Conservation (phyloP, 1,140 invertebrate species). For the Apis cerana region DNA sequence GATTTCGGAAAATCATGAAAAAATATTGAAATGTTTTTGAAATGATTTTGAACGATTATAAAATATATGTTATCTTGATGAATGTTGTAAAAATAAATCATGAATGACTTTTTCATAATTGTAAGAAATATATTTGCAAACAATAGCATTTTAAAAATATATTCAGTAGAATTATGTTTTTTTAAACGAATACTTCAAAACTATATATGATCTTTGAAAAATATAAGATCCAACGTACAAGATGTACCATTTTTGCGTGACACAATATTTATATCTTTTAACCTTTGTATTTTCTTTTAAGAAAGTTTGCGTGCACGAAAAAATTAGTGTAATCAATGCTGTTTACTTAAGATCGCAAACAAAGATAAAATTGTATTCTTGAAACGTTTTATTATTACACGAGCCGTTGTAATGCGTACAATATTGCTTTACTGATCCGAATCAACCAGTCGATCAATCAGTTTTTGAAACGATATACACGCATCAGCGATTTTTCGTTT, state of each 20-base stretch:
- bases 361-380: constrained; percentile 55
- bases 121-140: background rate
- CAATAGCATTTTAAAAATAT: background rate
- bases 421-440: constrained; percentile 53
- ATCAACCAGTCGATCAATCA: constrained; percentile 46
- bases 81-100: too few species aligned
- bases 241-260: constrained; percentile 9
- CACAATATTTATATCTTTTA: background rate
- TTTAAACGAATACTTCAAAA: background rate
- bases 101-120: background rate
- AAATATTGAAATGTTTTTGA: background rate
- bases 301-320: constrained; percentile 26
- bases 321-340: background rate
- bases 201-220: background rate
- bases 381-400: constrained; percentile 55
- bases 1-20: background rate
- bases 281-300: background rate
- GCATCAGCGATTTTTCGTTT: constrained; percentile 13
- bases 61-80: background rate
- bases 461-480: constrained; percentile 35
- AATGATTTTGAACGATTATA: background rate
- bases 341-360: constrained; percentile 32
- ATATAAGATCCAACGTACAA: background rate
- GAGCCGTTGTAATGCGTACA: constrained; percentile 54
- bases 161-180: background rate